Conservation (phyloP, 2,113 vertebrate species). For the Poeciliopsis retropinna region DNA sequence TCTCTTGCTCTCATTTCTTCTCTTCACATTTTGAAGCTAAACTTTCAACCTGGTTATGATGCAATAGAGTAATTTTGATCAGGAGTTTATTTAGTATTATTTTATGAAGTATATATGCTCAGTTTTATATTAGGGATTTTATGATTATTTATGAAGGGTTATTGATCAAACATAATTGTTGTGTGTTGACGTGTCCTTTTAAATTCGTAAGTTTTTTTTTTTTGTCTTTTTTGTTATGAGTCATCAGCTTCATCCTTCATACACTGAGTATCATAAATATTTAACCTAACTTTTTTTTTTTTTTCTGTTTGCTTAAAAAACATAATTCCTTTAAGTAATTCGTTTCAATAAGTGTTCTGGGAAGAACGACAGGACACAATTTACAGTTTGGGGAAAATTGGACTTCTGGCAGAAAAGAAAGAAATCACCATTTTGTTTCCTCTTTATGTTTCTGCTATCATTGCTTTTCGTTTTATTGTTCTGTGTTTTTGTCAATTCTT, state of each 20-base stretch:
- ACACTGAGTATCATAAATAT: background rate
- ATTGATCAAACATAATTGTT: background rate
- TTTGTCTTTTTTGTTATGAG: background rate
- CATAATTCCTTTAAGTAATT: background rate
- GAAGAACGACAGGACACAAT: background rate
- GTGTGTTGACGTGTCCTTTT: background rate
- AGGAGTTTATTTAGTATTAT: background rate
- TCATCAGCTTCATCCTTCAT: too few relatives aligned
- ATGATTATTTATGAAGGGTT: too few relatives aligned
- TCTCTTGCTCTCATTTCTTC: too few relatives aligned
- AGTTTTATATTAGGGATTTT: background rate
- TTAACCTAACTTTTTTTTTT: too few relatives aligned
- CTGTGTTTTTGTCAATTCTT: too few relatives aligned
- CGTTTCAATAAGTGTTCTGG: conserved; percentile 2
- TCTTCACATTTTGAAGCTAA: too few relatives aligned
- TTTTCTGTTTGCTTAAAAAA: too few relatives aligned
- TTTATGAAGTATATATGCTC: background rate
- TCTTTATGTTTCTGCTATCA: background rate
- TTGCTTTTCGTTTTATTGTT: too few relatives aligned
- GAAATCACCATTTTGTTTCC: background rate
- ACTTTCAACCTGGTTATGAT: too few relatives aligned
- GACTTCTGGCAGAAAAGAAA: conserved; percentile 4
- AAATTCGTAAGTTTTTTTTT: background rate
- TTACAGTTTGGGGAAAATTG: conserved; percentile 9
- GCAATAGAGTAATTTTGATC: background rate